These are phyloP conservation scores for Torymus tubicola DNA, from an alignment of 2,888 invertebrate genomes.

Conservation along the genomic window DNA sequence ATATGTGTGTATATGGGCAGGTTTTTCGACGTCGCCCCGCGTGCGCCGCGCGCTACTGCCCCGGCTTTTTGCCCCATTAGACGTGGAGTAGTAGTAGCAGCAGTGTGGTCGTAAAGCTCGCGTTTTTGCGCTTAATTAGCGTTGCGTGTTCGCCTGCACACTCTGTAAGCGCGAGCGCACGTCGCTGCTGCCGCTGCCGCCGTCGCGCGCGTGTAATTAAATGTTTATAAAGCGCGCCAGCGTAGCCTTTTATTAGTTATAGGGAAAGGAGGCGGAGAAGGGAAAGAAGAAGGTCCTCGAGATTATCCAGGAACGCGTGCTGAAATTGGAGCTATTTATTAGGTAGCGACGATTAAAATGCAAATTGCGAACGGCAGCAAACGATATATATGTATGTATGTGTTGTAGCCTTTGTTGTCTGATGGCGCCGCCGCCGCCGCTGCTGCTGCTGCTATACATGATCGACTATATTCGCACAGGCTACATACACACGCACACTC, in stretches of 20 bases:
- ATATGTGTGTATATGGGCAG: neutral
- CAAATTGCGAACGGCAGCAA: constrained; percentile 23
- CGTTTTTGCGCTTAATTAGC: constrained; percentile 37
- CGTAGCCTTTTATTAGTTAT: constrained; percentile 26
- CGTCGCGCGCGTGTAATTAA: constrained; percentile 38
- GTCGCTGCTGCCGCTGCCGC: too few species aligned
- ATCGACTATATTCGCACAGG: too few species aligned
- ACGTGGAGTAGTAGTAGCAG: neutral
- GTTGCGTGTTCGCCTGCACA: constrained; percentile 22
- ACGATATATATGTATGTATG: too few species aligned
- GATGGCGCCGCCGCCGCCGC: too few species aligned
- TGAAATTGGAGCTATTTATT: constrained; percentile 50
- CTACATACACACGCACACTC: too few species aligned
- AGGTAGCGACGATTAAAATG: constrained; percentile 39
- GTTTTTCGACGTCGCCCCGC: neutral
- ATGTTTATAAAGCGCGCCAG: constrained; percentile 32
- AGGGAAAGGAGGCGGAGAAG: neutral
- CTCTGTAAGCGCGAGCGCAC: neutral
- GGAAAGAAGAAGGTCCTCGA: neutral
- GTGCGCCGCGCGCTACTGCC: too few species aligned
- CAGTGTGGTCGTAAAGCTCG: neutral
- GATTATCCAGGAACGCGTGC: constrained; percentile 31
- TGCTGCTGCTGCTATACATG: too few species aligned
- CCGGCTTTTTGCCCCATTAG: neutral
- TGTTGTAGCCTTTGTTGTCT: too few species aligned